Base-by-base conservation (phyloP, 2,113 vertebrate species). In the Tachysurus vachellii region DNA sequence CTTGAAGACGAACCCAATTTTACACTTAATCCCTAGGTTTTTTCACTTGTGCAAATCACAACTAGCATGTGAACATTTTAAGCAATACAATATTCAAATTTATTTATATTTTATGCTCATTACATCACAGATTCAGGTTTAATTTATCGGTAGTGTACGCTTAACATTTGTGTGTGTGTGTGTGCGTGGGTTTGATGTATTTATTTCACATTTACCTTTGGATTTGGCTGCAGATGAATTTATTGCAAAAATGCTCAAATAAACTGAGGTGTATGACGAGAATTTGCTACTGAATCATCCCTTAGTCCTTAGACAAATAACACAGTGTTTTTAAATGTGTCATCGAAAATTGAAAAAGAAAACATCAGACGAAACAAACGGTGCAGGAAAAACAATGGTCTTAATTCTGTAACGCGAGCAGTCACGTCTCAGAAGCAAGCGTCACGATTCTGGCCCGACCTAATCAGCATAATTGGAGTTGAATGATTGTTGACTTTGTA, bases 61-160 rank as follows among this genome's bases (percentile, higher is more conserved):
- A 57, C 23, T 26, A 89, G 0, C 91, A 90, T 88, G 88, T 62
- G 17, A 26, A 88, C 73, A 56, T 85, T 86, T 79, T 36, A 88
- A 87, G 88, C 87, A 87, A 88, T 87, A 89, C 87, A 71, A 79
- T 53, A 83, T 86, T 21, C 5, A 61, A 3, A 89, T 90, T 89
- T 31, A 31, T 57, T 44, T 21, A 44, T 10, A 54, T 61, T 76
- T 61, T 77, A 3, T 50, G 26, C 42, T 71, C 10, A 14, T 42
- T 86, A 7, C 36, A 21, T 89, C 19, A 85, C 79, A 31, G 28
- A 21, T 80, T 57, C n/a, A 28, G n/a, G 0, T 23, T 70, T 62
- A 26, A 11, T 21, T 21, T 31, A 36, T 53, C 31, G 12, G 31
- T 80, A 42, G 77, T 80, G 77, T 80, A n/a, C 75, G 83, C 50